Evolutionary conservation across 2,888 invertebrate species (phyloP).

Genomic region (Luperina nickerlii): DNA sequence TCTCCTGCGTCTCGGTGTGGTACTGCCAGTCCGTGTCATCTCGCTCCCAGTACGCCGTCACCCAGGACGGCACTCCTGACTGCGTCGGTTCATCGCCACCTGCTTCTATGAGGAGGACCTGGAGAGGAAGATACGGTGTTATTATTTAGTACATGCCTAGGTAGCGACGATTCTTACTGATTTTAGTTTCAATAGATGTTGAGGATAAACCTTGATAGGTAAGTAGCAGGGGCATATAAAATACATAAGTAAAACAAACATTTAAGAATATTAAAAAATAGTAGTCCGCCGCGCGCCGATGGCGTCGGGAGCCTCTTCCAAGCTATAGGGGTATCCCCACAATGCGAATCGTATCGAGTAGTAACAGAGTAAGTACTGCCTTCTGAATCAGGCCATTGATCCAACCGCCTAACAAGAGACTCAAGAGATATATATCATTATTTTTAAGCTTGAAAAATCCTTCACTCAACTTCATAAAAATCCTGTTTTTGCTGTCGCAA

Average conservation of each 20-base stretch:
- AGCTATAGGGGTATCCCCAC: not conserved
- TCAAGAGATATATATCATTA: not conserved
- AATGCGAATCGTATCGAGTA: not conserved
- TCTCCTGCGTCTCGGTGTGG: slow-evolving; percentile 91
- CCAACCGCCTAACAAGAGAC: not conserved
- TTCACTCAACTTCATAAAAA: not conserved
- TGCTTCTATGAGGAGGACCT: slow-evolving; percentile 93
- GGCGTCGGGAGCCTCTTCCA: not conserved
- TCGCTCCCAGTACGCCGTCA: slow-evolving; percentile 91
- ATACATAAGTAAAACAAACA: too few relatives aligned
- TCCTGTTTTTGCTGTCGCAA: not conserved
- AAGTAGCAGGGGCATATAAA: too few relatives aligned
- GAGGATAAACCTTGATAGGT: not conserved
- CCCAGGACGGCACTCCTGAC: slow-evolving; percentile 92
- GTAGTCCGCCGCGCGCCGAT: too few relatives aligned
- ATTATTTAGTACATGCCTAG: not conserved
- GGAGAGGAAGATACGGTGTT: slow-evolving; percentile 4
- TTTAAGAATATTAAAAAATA: too few relatives aligned
- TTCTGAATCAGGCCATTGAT: not conserved
- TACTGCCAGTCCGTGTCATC: slow-evolving; percentile 93
- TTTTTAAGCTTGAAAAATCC: not conserved
- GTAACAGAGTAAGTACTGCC: not conserved
- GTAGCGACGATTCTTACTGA: not conserved
- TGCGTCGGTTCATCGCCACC: slow-evolving; percentile 93
- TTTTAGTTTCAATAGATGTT: not conserved